Evolutionary conservation across 1,140 invertebrate species (phyloP), one percentile per base, ranked within the genome.

Genomic region (Drosophila ercepeae): DNA sequence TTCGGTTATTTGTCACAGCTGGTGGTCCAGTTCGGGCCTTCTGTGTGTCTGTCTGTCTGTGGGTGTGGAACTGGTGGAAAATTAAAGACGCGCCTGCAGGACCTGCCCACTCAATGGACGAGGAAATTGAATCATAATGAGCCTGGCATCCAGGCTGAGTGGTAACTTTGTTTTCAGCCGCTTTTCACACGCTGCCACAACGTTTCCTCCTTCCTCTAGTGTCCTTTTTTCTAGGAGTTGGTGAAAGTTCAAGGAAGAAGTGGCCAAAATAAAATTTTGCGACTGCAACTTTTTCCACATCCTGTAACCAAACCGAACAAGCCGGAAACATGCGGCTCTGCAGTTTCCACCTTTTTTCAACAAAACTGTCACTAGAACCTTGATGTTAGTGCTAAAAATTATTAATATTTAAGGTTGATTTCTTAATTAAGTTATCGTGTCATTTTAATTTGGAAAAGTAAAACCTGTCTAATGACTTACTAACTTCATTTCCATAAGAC

Each of bases 151-250:
- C 19, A 13, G 49, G 46, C 72, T 65, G 68, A 69, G 73, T 32
- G 57, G 60, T 88, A 77, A 88, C 82, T 86, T 88, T 88, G 81
- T 86, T 84, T 86, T 70, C 34, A 73, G 76, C 67, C 59, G 65
- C 65, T 68, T 84, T 84, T 86, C 79, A 76, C 79, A 86, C 79
- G 81, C 75, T 81, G 81, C 81, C 81, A 84, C 86, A 84, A 79
- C 69, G 81, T 81, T 86, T 86, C 81, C 82, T 77, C 36, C 36
- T 88, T 88, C 81, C 82, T 68, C 50, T 65, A 61, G 42, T 13
- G 9, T 7, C 23, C 60, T 61, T 34, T 45, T 58, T 49, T 69
- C 21, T 11, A 32, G 29, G 11, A 11, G 29, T 32, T 3, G 29
- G 21, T 70, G 67, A 78, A 54, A 68, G 53, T 67, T 41, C 7